Evolutionary conservation across 2,797 vertebrate species (phyloP), one percentile per base, ranked within the genome.

Genomic region (Xenops minutus): DNA sequence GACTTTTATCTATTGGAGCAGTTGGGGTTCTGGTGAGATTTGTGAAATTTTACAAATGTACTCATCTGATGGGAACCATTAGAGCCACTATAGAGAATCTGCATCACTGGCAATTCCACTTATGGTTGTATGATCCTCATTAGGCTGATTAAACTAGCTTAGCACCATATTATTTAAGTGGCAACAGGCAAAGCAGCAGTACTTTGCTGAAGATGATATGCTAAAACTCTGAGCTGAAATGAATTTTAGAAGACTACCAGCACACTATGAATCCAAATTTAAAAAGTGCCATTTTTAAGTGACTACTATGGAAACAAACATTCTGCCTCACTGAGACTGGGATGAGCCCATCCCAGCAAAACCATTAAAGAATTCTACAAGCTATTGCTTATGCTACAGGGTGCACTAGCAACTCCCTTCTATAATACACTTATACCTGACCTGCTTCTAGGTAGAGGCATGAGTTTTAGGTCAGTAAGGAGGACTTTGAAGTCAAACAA

Each of bases 91-190:
- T 3, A 56, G 71, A 95, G 59, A 93, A 92, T 59, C 54, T 56
- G 78, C 73, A 91, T 44, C 36, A n/a, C 29, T 56, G 51, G 21
- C 59, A 83, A 90, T 92, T 93, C 92, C 48, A n/a, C 24, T 64
- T 82, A 77, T 32, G 63, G 90, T 46, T 37, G 43, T 36, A 37
- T 55, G 78, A 85, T 71, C 27, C 55, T 96, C 88, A 86, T 84
- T 86, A 92, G 76, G 36, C 67, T 94, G 76, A 91, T 95, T 94
- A 92, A 81, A 90, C 59, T 46, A 72, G 54, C 34, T 89, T 66
- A 84, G 73, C 62, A 79, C 20, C 12, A 6, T 54, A 36, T 74
- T 88, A 91, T 83, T 93, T 82, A 85, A 89, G 64, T 32, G 58
- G 78, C 61, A 89, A 34, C 44, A 86, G 41, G 37, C 56, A 66